phyloP scores from a whole-genome alignment of 2,797 vertebrate genomes.

The Loriculus beryllinus region DNA sequence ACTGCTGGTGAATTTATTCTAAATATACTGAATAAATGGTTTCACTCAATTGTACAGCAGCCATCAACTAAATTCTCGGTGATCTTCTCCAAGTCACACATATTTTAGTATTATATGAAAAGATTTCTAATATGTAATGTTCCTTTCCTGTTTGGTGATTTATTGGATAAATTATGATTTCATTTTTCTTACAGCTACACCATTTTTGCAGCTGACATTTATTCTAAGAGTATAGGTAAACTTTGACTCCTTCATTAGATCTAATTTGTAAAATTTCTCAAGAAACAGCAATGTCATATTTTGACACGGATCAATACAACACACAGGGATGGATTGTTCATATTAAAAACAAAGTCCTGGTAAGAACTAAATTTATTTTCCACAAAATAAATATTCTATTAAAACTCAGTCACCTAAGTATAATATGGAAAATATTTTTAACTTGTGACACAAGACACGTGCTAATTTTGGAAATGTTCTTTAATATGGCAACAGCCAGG shows the following conservation, averaged over 20 bases:
- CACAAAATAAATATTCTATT: constrained; percentile 7
- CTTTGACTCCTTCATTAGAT: neutral
- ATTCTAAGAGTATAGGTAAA: neutral
- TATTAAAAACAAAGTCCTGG: neutral
- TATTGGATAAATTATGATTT: neutral
- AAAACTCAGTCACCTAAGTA: neutral
- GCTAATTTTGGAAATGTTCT: neutral
- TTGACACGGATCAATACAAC: neutral
- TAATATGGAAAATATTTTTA: neutral
- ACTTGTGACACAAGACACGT: neutral
- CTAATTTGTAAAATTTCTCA: neutral
- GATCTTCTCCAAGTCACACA: neutral
- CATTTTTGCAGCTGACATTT: neutral
- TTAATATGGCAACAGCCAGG: neutral
- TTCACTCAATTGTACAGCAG: neutral
- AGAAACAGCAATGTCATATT: neutral
- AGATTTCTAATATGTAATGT: neutral
- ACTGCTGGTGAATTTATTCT: neutral
- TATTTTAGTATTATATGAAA: neutral
- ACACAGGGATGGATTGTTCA: neutral
- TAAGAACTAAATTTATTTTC: neutral
- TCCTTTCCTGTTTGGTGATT: neutral
- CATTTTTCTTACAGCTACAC: neutral
- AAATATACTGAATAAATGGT: neutral
- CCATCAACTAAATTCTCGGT: neutral